A percentile compares a stretch with the other conserved stretches of the same genome.
Evolutionary conservation across 2,113 vertebrate species (phyloP).

Genomic region (Eulemur rufifrons): DNA sequence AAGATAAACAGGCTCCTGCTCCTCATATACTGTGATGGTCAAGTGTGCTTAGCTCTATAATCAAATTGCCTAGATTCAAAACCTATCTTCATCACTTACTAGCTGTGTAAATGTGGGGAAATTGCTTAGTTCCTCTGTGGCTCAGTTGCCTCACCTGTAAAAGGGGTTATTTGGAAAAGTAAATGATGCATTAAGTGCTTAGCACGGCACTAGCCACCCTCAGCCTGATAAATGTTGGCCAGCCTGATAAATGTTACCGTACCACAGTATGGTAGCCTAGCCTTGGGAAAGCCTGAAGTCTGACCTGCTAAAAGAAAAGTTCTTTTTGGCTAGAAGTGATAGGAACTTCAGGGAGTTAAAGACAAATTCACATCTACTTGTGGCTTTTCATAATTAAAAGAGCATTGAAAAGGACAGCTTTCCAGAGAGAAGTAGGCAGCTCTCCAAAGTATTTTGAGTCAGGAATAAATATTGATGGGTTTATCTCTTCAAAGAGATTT

Average conservation of each 20-base stretch:
- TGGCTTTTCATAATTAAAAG: slow-evolving; percentile 58
- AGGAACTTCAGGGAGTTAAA: slow-evolving; percentile 32
- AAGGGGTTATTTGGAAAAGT: not conserved
- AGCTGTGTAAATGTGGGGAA: not conserved
- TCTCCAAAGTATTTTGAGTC: slow-evolving; percentile 40
- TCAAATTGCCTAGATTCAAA: not conserved
- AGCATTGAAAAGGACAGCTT: not conserved
- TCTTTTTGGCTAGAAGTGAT: slow-evolving; percentile 23
- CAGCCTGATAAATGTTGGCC: not conserved
- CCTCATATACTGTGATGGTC: not conserved
- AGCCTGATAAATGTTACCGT: not conserved
- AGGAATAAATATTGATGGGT: slow-evolving; percentile 19
- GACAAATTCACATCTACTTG: not conserved
- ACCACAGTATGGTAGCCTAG: not conserved
- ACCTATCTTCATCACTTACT: not conserved
- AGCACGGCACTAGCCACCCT: not conserved
- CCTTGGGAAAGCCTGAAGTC: slow-evolving; percentile 2
- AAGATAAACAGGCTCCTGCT: not conserved
- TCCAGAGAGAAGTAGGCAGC: slow-evolving; percentile 13
- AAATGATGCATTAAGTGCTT: not conserved
- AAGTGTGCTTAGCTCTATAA: not conserved
- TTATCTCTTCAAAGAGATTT: slow-evolving; percentile 47
- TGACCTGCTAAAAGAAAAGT: slow-evolving; percentile 11
- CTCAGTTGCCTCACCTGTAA: not conserved
- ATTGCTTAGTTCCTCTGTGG: not conserved